A percentile compares a stretch with the other conserved stretches of the same genome.
These are phyloP conservation scores for Oreochromis aureus DNA, from an alignment of 2,113 vertebrate genomes.

Conservation along the genomic window DNA sequence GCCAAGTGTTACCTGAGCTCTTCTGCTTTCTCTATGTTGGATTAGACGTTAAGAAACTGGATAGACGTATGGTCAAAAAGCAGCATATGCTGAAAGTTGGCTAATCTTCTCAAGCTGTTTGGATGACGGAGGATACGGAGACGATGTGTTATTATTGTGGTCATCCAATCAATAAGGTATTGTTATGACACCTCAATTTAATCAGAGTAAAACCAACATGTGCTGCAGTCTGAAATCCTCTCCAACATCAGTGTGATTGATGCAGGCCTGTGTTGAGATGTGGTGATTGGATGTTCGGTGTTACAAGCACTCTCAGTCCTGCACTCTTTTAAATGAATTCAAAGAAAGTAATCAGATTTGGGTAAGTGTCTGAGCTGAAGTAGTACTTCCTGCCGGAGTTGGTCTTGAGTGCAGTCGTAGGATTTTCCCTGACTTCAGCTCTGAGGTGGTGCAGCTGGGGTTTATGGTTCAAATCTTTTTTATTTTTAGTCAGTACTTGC, in stretches of 20 bases:
- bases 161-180: not conserved
- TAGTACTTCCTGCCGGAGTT: not conserved
- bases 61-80: not conserved
- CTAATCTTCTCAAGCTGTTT: not conserved
- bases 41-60: not conserved
- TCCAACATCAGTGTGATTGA: not conserved
- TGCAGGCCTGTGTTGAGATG: not conserved
- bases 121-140: not conserved
- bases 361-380: not conserved
- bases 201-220: slow-evolving; percentile 14
- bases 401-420: not conserved
- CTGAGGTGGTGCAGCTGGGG: not conserved
- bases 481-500: not conserved
- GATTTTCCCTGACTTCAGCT: not conserved
- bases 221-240: not conserved
- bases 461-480: not conserved
- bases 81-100: not conserved
- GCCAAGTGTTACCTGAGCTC: not conserved
- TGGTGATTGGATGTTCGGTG: not conserved
- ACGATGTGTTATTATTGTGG: not conserved
- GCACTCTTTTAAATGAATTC: not conserved
- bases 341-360: not conserved
- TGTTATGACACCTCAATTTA: not conserved
- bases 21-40: not conserved
- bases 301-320: not conserved